Percentiles rank a stretch among this genome's conserved stretches.
Conservation (phyloP, 2,113 vertebrate species). For the Corydoras sp. region DNA sequence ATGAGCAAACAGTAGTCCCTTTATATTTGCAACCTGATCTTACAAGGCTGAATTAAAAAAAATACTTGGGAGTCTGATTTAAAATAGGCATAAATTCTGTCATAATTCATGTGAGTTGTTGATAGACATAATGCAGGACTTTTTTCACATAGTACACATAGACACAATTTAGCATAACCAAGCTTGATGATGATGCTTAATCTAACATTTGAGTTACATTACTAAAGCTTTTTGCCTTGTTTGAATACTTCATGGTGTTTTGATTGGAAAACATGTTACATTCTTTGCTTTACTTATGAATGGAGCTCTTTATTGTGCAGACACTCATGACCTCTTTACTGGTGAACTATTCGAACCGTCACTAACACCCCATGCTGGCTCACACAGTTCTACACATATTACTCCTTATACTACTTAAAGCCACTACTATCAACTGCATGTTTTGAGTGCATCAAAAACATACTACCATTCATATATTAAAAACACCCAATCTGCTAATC, state of each 20-base stretch:
- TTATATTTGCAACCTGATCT: conserved; percentile 50
- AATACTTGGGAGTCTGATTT: conserved; percentile 22
- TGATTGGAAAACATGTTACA: conserved; percentile 49
- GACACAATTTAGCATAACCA: conserved; percentile 3
- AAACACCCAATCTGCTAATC: too few relatives aligned
- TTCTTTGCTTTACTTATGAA: conserved; percentile 55
- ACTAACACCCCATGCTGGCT: conserved; percentile 17
- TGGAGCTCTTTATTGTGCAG: conserved; percentile 53
- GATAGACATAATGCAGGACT: background rate
- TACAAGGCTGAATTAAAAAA: conserved; percentile 39
- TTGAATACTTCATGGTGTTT: conserved; percentile 39
- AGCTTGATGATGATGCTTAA: conserved; percentile 5
- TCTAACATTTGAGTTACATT: conserved; percentile 17
- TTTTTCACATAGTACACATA: background rate
- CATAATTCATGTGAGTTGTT: conserved; percentile 1
- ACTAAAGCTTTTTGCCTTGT: conserved; percentile 42
- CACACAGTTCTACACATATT: conserved; percentile 4
- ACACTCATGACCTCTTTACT: conserved; percentile 44
- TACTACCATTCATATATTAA: too few relatives aligned
- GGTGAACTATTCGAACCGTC: conserved; percentile 38
- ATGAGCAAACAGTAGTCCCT: conserved; percentile 31
- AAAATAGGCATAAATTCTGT: background rate
- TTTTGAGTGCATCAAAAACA: background rate
- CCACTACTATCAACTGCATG: background rate
- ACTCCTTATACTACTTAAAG: background rate